phyloP scores from a whole-genome alignment of 2,888 invertebrate genomes.

The Pollenia griseotomentosa region DNA sequence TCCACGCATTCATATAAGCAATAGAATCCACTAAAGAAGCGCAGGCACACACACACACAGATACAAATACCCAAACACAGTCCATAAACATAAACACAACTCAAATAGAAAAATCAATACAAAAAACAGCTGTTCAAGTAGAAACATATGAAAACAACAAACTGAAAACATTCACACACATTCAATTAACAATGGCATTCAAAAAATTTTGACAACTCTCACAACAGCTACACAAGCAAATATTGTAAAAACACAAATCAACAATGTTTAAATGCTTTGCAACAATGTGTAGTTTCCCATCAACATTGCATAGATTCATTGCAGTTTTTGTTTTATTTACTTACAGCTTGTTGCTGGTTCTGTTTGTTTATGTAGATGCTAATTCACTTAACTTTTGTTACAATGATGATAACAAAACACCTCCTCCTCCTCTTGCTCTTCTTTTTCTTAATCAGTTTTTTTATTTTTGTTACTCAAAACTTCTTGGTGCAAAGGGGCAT shows the following conservation, averaged over 20 bases:
- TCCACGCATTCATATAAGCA: constrained; percentile 59
- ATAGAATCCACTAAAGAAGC: constrained; percentile 51
- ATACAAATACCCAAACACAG: not conserved
- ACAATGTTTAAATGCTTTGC: not conserved
- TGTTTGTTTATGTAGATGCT: constrained; percentile 47
- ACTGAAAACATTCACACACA: not conserved
- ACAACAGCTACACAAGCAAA: not conserved
- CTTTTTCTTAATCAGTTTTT: not conserved
- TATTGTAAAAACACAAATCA: no score
- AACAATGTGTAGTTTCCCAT: not conserved
- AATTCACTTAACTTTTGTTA: constrained; percentile 37
- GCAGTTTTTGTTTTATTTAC: not conserved
- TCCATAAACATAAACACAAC: not conserved
- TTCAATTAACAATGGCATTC: not conserved
- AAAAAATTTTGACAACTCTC: not conserved
- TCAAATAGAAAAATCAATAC: constrained; percentile 57
- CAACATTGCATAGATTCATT: constrained; percentile 14
- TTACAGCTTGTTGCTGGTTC: not conserved
- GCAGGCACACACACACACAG: not conserved
- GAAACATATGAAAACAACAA: not conserved
- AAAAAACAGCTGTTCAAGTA: constrained; percentile 70
- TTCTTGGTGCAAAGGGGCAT: constrained; percentile 7
- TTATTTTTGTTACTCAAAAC: not conserved
- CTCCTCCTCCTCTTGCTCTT: not conserved
- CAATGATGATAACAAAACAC: constrained; percentile 9